Conservation (phyloP, 92 coral and sea anemone genomes). For the Epizoanthus illoricatus region DNA sequence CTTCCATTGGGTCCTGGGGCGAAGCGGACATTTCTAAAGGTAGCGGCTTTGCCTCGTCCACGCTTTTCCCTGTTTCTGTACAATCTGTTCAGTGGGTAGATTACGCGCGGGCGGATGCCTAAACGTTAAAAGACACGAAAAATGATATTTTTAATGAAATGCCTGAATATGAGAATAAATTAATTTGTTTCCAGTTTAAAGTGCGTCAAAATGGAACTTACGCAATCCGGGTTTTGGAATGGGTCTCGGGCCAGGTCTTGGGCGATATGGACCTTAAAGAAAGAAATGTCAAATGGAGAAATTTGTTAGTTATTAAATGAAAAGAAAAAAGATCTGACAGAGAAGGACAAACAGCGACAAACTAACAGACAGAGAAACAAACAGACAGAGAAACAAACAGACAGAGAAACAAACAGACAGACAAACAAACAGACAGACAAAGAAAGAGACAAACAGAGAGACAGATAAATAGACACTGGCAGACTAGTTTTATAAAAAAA, state of each 20-base stretch:
- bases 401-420: too few relatives aligned
- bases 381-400: too few relatives aligned
- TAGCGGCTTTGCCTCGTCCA: slow-evolving; percentile 57
- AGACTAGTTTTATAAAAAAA: too few relatives aligned
- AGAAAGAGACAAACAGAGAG: too few relatives aligned
- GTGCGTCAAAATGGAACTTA: background rate
- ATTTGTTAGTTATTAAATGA: background rate
- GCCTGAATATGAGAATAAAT: too few relatives aligned
- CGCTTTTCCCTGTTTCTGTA: slow-evolving; percentile 50
- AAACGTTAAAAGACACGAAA: background rate
- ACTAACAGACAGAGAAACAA: too few relatives aligned
- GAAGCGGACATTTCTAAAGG: slow-evolving; percentile 44
- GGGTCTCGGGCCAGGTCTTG: slow-evolving; percentile 20
- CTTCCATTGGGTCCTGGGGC: slow-evolving; percentile 60
- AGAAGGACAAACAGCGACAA: too few relatives aligned
- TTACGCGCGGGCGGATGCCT: slow-evolving; percentile 60
- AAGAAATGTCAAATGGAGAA: background rate
- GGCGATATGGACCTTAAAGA: slow-evolving; percentile 28
- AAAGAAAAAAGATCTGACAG: background rate
- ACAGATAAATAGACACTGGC: too few relatives aligned
- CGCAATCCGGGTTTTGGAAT: slow-evolving; percentile 11
- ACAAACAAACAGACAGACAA: too few relatives aligned
- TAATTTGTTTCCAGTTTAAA: too few relatives aligned
- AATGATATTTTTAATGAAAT: background rate
- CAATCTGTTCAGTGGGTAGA: slow-evolving; percentile 62